Base-by-base conservation (phyloP, 1,140 invertebrate species). In the Tetramorium simillimum region DNA sequence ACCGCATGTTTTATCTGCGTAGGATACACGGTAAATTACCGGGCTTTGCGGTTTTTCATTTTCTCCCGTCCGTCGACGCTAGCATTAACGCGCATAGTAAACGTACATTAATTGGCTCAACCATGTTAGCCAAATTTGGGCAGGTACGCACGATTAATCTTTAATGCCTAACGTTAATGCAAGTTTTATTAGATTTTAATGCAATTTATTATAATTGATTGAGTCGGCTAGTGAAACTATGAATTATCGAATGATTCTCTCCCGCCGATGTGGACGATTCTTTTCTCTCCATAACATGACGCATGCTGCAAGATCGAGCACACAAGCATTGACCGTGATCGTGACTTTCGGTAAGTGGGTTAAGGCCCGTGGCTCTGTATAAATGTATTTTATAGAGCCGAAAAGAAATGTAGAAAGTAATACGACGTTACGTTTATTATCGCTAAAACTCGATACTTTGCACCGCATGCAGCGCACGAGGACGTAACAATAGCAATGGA, bases 331-430 rank as follows among this genome's bases (percentile, higher is more conserved):
- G 89, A 80, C 86, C 89, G 87, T 89, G 90, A 91, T 91, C 90
- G 90, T 91, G 90, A 91, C 90, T 91, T 77, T 87, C 60, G 73
- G 63, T 85, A 91, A 91, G 90, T 91, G 67, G 90, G 90, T 87
- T 86, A 86, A 65, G 58, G 75, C 86, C 63, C 65, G 77, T 72
- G 53, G 58, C 84, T 80, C 63, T 78, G 85, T 53, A 69, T 69
- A 65, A 88, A 90, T 90, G 81, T 58, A 90, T 88, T 90, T 90
- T 86, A 89, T 86, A 89, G 56, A 70, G 18, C 18, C 58, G 56
- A 60, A 84, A 87, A 73, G 60, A 88, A 70, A 73, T 4, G 21
- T 88, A 85, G 75, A 78, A 85, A 76, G 82, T 72, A 84, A 75
- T 40, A 60, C 21, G 51, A 62, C 53, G 18, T 73, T 58, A 81